phyloP scores from a whole-genome alignment of 2,888 invertebrate species.

The Saturnia japonica region DNA sequence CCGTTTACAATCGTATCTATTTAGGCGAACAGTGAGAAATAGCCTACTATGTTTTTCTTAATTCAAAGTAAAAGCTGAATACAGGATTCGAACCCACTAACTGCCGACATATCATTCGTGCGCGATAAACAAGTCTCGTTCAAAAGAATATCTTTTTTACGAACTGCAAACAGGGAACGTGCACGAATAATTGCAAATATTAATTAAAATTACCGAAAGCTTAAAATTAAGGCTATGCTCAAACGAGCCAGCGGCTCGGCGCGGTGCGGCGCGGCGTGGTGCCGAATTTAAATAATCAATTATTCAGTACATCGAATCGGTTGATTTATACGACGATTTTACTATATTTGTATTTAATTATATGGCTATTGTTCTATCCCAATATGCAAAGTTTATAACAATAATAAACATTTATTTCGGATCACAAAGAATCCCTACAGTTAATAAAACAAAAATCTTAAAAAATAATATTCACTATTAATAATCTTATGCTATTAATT shows the following conservation, averaged over 20 bases:
- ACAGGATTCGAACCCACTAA: neutral
- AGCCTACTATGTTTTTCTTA: too few species aligned
- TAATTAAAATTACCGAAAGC: neutral
- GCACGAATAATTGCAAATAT: neutral
- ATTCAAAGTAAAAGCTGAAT: too few species aligned
- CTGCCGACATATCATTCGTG: neutral
- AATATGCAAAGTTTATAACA: too few species aligned
- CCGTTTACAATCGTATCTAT: too few species aligned
- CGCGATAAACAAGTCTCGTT: neutral
- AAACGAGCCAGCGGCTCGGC: neutral
- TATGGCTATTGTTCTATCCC: too few species aligned
- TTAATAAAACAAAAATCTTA: too few species aligned
- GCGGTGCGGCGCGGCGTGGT: constrained; percentile 23
- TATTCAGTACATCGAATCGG: constrained; percentile 44
- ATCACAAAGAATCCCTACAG: too few species aligned
- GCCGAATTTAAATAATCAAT: constrained; percentile 65
- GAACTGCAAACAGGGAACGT: neutral
- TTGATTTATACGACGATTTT: constrained; percentile 68
- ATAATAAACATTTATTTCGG: too few species aligned
- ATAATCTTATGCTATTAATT: too few species aligned
- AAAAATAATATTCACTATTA: too few species aligned
- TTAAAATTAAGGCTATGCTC: constrained; percentile 7
- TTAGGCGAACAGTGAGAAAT: too few species aligned
- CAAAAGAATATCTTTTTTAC: neutral
- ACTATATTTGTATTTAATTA: constrained; percentile 27